Conservation (phyloP, 2,888 invertebrate genomes). For the Lucinisca nassula region DNA sequence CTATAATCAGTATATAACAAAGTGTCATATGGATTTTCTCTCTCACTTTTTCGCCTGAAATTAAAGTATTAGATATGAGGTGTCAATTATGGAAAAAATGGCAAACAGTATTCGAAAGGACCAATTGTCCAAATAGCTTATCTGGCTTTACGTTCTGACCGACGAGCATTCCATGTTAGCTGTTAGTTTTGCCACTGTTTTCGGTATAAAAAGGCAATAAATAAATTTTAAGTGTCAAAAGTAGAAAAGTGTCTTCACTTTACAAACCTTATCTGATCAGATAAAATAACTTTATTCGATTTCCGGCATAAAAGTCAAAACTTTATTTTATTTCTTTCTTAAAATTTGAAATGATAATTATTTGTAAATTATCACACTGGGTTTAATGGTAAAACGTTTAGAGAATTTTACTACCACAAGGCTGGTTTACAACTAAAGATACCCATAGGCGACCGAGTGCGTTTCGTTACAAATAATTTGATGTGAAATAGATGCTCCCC, state of each 20-base stretch:
- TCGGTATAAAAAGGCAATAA: constrained; percentile 63
- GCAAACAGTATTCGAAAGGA: neutral
- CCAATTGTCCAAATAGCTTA: neutral
- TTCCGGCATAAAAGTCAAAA: constrained; percentile 53
- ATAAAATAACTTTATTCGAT: constrained; percentile 48
- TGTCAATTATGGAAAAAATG: neutral
- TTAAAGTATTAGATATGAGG: neutral
- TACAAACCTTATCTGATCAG: constrained; percentile 35
- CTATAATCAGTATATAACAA: too few species aligned
- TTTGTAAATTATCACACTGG: constrained; percentile 47
- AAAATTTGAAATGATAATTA: constrained; percentile 54
- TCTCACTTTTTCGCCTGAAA: too few species aligned
- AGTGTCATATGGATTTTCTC: too few species aligned
- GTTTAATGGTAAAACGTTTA: constrained; percentile 9
- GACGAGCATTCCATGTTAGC: neutral
- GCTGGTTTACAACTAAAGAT: neutral
- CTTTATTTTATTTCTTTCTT: constrained; percentile 48
- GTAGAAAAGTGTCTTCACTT: constrained; percentile 29
- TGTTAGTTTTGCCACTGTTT: constrained; percentile 49
- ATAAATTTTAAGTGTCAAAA: constrained; percentile 55
- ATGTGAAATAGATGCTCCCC: constrained; percentile 48
- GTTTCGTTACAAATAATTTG: constrained; percentile 60
- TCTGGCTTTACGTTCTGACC: neutral
- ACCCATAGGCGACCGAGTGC: constrained; percentile 7
- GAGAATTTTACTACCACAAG: neutral